A percentile compares a stretch with the other conserved stretches of the same genome.
phyloP scores from a whole-genome alignment of 2,888 invertebrate species.

The Drosophila pegasa region DNA sequence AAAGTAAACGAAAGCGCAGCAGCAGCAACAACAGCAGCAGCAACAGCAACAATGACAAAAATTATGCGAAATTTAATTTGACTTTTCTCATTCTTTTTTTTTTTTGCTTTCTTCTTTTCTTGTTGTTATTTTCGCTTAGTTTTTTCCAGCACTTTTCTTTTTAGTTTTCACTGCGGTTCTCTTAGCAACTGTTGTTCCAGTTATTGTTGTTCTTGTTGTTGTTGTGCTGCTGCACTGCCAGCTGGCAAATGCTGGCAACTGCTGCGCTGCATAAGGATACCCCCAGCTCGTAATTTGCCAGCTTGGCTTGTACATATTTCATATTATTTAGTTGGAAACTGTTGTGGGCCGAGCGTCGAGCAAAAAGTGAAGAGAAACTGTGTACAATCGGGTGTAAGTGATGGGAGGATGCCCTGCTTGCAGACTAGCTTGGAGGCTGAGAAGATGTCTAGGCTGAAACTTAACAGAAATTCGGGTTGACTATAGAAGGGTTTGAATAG shows the following conservation, averaged over 20 bases:
- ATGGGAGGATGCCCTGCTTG: not conserved
- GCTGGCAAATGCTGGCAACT: conserved; percentile 73
- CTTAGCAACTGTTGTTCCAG: conserved; percentile 24
- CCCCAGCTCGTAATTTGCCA: conserved; percentile 71
- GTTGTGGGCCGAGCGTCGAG: conserved; percentile 19
- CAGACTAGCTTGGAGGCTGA: not conserved
- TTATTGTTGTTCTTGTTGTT: conserved; percentile 28
- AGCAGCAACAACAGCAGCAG: conserved; percentile 31
- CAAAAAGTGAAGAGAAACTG: conserved; percentile 5
- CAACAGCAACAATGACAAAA: conserved; percentile 58
- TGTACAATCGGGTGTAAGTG: not conserved
- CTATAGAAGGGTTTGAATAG: not conserved
- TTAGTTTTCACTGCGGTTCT: conserved; percentile 55
- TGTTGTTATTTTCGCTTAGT: conserved; percentile 42
- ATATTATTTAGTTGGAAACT: conserved; percentile 74
- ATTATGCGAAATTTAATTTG: conserved; percentile 81
- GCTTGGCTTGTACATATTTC: conserved; percentile 73
- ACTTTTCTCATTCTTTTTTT: conserved; percentile 61
- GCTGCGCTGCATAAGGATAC: conserved; percentile 54
- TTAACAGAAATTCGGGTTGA: not conserved
- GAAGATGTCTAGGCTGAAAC: not conserved
- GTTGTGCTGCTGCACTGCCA: conserved; percentile 58
- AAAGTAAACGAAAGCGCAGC: conserved; percentile 57
- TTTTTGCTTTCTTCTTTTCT: conserved; percentile 27
- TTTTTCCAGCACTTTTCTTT: conserved; percentile 67